A percentile compares a stretch with the other conserved stretches of the same genome.
Evolutionary conservation across 2,113 vertebrate genomes (phyloP).

Genomic region (Brachyhypopomus gauderio): DNA sequence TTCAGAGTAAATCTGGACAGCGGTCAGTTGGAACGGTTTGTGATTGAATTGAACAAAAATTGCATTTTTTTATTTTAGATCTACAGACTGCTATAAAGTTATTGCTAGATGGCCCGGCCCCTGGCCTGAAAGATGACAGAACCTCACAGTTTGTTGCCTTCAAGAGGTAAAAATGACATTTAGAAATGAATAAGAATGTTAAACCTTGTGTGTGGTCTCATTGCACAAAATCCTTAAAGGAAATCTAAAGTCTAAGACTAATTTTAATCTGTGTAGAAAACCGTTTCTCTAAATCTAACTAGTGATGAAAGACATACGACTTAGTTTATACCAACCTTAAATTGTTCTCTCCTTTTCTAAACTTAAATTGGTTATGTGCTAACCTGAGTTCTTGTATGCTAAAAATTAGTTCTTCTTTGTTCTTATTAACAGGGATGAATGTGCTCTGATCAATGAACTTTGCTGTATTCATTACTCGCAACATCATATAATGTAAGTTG

Average conservation of each 20-base stretch:
- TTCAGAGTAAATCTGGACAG: too few relatives aligned
- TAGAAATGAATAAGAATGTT: not conserved
- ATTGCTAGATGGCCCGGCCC: slow-evolving; percentile 55
- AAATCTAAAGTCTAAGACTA: not conserved
- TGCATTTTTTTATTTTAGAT: slow-evolving; percentile 16
- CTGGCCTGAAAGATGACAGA: slow-evolving; percentile 71
- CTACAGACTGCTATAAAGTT: slow-evolving; percentile 41
- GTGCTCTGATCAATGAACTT: slow-evolving; percentile 80
- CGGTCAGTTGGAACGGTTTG: not conserved
- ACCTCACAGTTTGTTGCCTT: slow-evolving; percentile 86
- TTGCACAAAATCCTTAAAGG: too few relatives aligned
- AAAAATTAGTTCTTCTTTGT: not conserved
- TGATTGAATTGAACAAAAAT: not conserved
- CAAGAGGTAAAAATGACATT: slow-evolving; percentile 73
- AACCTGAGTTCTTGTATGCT: too few relatives aligned
- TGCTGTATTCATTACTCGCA: slow-evolving; percentile 78
- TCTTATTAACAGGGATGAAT: slow-evolving; percentile 71
- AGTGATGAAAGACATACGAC: too few relatives aligned
- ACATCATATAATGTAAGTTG: slow-evolving; percentile 71
- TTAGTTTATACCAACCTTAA: too few relatives aligned
- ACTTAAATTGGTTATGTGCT: not conserved
- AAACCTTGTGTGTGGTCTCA: not conserved
- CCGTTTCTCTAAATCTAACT: too few relatives aligned
- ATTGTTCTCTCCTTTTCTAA: too few relatives aligned
- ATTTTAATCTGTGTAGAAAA: not conserved